Evolutionary conservation across 1,140 invertebrate species (phyloP), one percentile per base, ranked within the genome.

Genomic region (Drosophila sulfurigaster): DNA sequence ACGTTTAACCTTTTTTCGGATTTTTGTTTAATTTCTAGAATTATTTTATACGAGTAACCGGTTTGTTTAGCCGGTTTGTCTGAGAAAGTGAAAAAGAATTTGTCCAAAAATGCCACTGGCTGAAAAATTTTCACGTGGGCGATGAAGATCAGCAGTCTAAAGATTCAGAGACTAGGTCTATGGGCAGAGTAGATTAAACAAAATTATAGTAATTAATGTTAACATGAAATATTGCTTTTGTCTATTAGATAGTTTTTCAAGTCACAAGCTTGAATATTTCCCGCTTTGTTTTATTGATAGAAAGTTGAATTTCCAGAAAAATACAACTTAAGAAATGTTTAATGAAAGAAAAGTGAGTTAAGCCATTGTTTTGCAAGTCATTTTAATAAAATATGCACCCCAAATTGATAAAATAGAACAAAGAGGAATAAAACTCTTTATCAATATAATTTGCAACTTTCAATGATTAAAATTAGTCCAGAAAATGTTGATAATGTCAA

Each of bases 1-100:
- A 2, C 41, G 13, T 57, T 56, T 16, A 38, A 56, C 5, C 30
- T 62, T 62, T 30, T 64, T 64, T 51, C 15, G 51, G 32, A 1
- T 28, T 65, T 59, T 48, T 67, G 28, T 68, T 68, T 52, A 63
- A 48, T 70, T 65, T 65, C 25, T 30, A 76, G 62, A 77, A 73
- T 57, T 54, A 15, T 73, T 56, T 63, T 16, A 62, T 64, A 58
- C 45, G 65, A 87, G 72, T 54, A 71, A 87, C 76, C 58, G 73
- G 85, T 88, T 80, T 48, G 30, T 62, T 66, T 65, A 75, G 72
- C 76, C 78, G 58, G 59, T 75, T 45, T 64, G n/a, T 30, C 45
- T 35, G 56, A 54, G 71, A 87, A 86, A 82, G 79, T 86, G 70
- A 81, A 78, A 78, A 77, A 79, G 63, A 76, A 70, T 79, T 60